phyloP scores from a whole-genome alignment of 2,888 invertebrate species.

The Hypselothyrea guttata region DNA sequence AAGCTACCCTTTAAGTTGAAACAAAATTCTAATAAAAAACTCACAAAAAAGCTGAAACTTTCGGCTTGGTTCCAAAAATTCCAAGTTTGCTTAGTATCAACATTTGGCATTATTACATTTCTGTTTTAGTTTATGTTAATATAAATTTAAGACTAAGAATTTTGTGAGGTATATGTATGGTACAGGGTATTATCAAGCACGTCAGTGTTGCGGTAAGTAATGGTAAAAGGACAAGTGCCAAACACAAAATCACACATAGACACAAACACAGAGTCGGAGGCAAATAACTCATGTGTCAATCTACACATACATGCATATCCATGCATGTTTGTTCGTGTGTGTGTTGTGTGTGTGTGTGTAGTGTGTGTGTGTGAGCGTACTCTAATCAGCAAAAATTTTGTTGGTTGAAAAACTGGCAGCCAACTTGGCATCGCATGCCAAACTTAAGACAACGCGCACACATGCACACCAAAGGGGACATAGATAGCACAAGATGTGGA shows the following conservation, averaged over 20 bases:
- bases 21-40: background rate
- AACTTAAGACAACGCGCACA: slow-evolving; percentile 30
- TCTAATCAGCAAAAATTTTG: slow-evolving; percentile 55
- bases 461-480: no score
- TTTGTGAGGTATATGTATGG: no score
- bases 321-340: slow-evolving; percentile 8
- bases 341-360: slow-evolving; percentile 13
- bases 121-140: no score
- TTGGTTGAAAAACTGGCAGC: slow-evolving; percentile 51
- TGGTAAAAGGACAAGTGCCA: slow-evolving; percentile 26
- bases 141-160: no score
- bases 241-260: slow-evolving; percentile 21
- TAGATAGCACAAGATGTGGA: no score
- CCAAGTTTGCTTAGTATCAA: no score
- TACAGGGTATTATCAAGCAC: slow-evolving; percentile 15
- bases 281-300: slow-evolving; percentile 36
- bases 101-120: no score
- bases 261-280: slow-evolving; percentile 14
- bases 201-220: slow-evolving; percentile 5
- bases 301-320: background rate
- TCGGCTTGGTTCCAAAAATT: no score
- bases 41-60: no score
- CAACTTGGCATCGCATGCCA: slow-evolving; percentile 52
- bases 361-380: slow-evolving; percentile 23
- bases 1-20: background rate